Conservation (phyloP, 2,797 vertebrate genomes). For the Ispidina lecontei region DNA sequence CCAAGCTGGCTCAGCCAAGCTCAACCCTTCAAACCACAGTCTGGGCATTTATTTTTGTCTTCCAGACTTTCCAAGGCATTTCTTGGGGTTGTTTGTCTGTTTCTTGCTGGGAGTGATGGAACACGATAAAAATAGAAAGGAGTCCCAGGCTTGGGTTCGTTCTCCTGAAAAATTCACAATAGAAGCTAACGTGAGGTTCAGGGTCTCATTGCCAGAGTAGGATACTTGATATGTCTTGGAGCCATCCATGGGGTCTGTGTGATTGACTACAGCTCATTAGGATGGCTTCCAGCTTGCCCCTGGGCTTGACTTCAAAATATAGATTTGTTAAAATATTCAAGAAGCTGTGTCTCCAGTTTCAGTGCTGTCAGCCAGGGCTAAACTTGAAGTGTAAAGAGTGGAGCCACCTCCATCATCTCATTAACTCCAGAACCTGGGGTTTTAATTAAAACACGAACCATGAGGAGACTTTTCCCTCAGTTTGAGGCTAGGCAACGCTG, state of each 20-base stretch:
- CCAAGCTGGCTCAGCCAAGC: not conserved
- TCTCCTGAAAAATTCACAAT: not conserved
- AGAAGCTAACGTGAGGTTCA: not conserved
- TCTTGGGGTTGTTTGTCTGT: slow-evolving; percentile 47
- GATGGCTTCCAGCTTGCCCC: not conserved
- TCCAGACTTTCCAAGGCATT: slow-evolving; percentile 1
- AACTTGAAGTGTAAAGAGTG: not conserved
- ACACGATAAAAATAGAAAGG: slow-evolving; percentile 44
- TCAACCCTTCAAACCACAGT: slow-evolving; percentile 48
- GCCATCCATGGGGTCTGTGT: not conserved
- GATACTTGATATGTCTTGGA: not conserved
- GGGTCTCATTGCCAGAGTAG: not conserved
- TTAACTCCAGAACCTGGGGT: not conserved
- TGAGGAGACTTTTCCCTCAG: not conserved
- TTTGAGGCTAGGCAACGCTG: not conserved
- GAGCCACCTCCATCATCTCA: not conserved
- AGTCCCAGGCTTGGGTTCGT: not conserved
- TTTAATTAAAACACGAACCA: not conserved
- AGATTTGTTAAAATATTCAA: not conserved
- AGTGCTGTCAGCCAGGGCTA: not conserved
- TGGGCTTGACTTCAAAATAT: not conserved
- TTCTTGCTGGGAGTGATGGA: slow-evolving; percentile 6
- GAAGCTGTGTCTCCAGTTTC: not conserved
- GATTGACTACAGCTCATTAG: not conserved
- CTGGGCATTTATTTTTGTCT: slow-evolving; percentile 57